Base-by-base conservation (phyloP, 2,113 vertebrate genomes). In the Polyodon spathula region DNA sequence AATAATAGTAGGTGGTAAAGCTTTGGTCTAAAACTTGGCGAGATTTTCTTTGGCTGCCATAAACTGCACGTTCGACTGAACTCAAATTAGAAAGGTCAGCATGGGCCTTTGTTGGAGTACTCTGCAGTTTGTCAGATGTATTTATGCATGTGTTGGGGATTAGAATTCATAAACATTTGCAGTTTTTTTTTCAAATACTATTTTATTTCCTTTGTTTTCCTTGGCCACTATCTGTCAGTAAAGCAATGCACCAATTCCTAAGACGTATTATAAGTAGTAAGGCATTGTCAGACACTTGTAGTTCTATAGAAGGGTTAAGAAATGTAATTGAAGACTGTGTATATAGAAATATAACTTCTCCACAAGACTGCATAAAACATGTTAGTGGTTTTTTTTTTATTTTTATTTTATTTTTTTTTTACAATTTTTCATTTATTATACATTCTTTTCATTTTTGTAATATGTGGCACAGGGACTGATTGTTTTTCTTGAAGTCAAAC, bases 121-220 rank as follows among this genome's bases (percentile, higher is more conserved):
- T 81, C 84, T 88, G 86, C 78, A 83, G 78, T 88, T 86, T 86
- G 83, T 90, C 86, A 88, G 68, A 87, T 76, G 58, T 87, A 86
- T 87, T 90, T 90, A 81, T 88, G 86, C 86, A 90, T 88, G 83
- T 90, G 84, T 67, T 83, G 79, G 76, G 78, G 73, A 87, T 91
- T 88, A 88, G 75, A 84, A 83, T 87, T 86, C 73, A 86, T 85
- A 89, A 86, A 90, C 78, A 87, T 83, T 86, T 83, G 62, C 73
- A 79, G 66, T 79, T 68, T 60, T 51, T 60, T 61, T 53, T 78
- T 64, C 7, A 58, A 84, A 83, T 71, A 65, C 73, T 79, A 51
- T 72, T 80, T 76, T 61, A 76, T 78, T 74, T 69, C 57, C 72
- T 67, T 72, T 88, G 82, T 86, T 89, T 70, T 59, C 85, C 76